A percentile compares a stretch with the other conserved stretches of the same genome.
Conservation (phyloP, 2,888 invertebrate genomes). For the Brenthis daphne region DNA sequence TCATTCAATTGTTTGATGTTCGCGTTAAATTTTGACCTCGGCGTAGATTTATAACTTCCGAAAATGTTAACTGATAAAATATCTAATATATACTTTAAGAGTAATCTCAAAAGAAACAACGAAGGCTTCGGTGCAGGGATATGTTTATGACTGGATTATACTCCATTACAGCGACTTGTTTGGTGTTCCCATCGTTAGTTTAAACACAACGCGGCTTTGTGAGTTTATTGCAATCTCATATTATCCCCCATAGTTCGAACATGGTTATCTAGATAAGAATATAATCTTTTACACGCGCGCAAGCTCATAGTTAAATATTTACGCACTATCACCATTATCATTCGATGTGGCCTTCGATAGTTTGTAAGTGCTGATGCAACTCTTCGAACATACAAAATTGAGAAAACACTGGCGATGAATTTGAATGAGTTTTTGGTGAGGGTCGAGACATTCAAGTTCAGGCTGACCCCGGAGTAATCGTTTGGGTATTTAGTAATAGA, state of each 20-base stretch:
- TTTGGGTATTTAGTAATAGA: too few species aligned
- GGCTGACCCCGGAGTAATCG: slow-evolving; percentile 41
- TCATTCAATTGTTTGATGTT: neutral
- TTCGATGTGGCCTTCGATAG: slow-evolving; percentile 19
- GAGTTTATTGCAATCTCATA: slow-evolving; percentile 38
- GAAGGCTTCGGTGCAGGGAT: slow-evolving; percentile 51
- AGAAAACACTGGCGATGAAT: slow-evolving; percentile 26
- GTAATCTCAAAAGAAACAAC: slow-evolving; percentile 59
- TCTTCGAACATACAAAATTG: slow-evolving; percentile 15
- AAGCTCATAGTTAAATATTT: slow-evolving; percentile 21
- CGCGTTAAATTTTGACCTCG: slow-evolving; percentile 3
- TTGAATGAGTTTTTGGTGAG: slow-evolving; percentile 48
- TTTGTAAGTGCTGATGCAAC: slow-evolving; percentile 27
- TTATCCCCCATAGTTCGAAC: slow-evolving; percentile 34
- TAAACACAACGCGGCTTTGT: slow-evolving; percentile 45
- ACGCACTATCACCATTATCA: slow-evolving; percentile 18
- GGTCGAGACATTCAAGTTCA: slow-evolving; percentile 57
- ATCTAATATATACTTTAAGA: slow-evolving; percentile 49
- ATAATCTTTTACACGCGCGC: slow-evolving; percentile 21
- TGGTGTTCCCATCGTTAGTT: slow-evolving; percentile 60
- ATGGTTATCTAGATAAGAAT: slow-evolving; percentile 25
- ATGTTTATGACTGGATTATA: slow-evolving; percentile 57
- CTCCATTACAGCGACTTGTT: slow-evolving; percentile 56
- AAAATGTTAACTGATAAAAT: slow-evolving; percentile 49
- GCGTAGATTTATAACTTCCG: slow-evolving; percentile 50